These are phyloP conservation scores for Bilobella aurantiaca DNA, from an alignment of 1,140 invertebrate genomes.

Conservation along the genomic window DNA sequence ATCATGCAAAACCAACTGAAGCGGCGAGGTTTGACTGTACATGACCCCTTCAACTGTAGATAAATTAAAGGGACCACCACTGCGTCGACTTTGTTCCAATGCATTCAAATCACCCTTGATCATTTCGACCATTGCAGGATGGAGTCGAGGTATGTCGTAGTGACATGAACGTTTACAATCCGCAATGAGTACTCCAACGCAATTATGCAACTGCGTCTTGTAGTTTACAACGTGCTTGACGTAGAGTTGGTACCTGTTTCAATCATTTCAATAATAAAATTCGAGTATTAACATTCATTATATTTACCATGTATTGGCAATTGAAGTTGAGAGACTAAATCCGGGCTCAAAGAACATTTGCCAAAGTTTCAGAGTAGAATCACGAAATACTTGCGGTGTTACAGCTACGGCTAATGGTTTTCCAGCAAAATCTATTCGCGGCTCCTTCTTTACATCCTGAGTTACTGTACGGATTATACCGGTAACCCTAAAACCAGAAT, in stretches of 20 bases:
- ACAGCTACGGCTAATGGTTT: too few relatives aligned
- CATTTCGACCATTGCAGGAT: background rate
- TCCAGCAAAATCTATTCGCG: too few relatives aligned
- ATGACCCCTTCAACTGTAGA: background rate
- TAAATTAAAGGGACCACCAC: background rate
- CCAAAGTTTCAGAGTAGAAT: background rate
- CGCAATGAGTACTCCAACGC: background rate
- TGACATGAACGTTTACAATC: background rate
- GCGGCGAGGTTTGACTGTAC: background rate
- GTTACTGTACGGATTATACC: too few relatives aligned
- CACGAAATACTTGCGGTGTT: too few relatives aligned
- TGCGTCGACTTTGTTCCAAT: background rate
- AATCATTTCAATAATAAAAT: background rate
- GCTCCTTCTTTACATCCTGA: too few relatives aligned
- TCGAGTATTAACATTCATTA: too few relatives aligned
- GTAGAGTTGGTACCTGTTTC: background rate
- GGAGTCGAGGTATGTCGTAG: background rate
- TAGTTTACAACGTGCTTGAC: background rate
- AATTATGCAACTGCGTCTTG: background rate
- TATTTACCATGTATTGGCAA: too few relatives aligned
- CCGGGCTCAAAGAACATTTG: constrained; percentile 3
- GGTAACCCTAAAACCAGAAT: too few relatives aligned
- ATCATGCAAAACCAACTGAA: background rate
- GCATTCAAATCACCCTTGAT: background rate
- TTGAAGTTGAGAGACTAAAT: background rate